Evolutionary conservation across 2,797 vertebrate species (phyloP), one percentile per base, ranked within the genome.

Genomic region (Mus minutoides): DNA sequence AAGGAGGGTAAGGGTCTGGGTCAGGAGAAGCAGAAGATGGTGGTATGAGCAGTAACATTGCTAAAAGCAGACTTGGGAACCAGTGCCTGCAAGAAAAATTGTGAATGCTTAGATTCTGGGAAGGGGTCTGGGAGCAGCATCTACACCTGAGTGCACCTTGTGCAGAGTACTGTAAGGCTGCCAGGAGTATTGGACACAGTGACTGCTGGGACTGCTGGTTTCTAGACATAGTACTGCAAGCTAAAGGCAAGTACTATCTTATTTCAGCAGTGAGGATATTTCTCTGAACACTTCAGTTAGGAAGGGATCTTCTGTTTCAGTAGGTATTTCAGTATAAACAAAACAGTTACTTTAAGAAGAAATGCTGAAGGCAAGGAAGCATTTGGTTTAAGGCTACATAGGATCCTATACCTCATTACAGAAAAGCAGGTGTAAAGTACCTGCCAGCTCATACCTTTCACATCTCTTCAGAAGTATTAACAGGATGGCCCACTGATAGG

Each of bases 361-460:
- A 88, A 5, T 69, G 67, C 34, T n/a, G 67, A 69, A 21, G 67
- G 67, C 67, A 69, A n/a, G 7, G 21, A 69, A 69, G 6, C 11
- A 6, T 52, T 52, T 82, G 69, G n/a, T 29, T 69, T 34, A 29
- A 56, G n/a, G 46, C 69, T 73, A 5, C 21, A 9, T 56, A 52
- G 84, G 75, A 8, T 24, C 49, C 29, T n/a, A 0, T 24, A 24
- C 52, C 16, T 58, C 13, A 37, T 9, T 26, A 4, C n/a, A 54
- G 3, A 29, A 13, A 31, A 62, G 8, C 22, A n/a, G 4, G 4
- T 1, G 22, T 29, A 5, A 67, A 19, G 9, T 56, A 29, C 46
- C 54, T 34, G 12, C 60, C 21, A 1, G 19, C 75, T 49, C 2
- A 6, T 6, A 1, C 16, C 58, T 40, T 67, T 40, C 0, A 0